Evolutionary conservation across 2,797 vertebrate species (phyloP), one percentile per base, ranked within the genome.

Genomic region (Chaenodraco wilsoni): DNA sequence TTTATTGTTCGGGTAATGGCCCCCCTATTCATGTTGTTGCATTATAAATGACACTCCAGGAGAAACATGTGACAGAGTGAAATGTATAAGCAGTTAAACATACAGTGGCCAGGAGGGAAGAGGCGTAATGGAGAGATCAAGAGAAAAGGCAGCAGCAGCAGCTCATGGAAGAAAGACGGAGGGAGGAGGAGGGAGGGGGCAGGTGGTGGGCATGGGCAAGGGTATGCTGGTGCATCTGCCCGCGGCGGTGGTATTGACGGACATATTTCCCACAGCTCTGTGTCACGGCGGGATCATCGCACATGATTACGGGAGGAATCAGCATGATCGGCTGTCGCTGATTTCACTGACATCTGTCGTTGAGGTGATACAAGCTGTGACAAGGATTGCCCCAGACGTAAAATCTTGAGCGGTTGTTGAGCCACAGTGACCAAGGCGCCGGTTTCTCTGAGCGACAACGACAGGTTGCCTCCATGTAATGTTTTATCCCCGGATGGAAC

Each of bases 341-440:
- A 96, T 96, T 97, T 96, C 86, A 66, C 92, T 94, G 96, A 96
- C 96, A 97, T 97, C 96, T 97, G 97, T 97, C 95, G 93, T 88
- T 81, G 94, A 95, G 95, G 95, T 74, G 94, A 95, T 90, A 94
- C 95, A 95, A 95, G 95, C 94, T 95, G 95, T 93, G 95, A 87
- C 92, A 85, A 94, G 93, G 95, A 95, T 96, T 92, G 95, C 88
- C 94, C 93, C 94, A 95, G 94, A 90, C 88, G 59, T 92, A 23
- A 94, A 89, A 88, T 90, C 87, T 86, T 84, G 49, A 82, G 75
- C 65, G 58, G 76, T 72, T 72, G 78, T 80, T 60, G 60, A 86
- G 78, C 56, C 48, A 13, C 72, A 0, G 23, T 10, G 65, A 50
- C 48, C 44, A n/a, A 76, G 60, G 45, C 33, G 72, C 62, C 69